phyloP scores from a whole-genome alignment of 2,888 invertebrate genomes.

The Automeris io region DNA sequence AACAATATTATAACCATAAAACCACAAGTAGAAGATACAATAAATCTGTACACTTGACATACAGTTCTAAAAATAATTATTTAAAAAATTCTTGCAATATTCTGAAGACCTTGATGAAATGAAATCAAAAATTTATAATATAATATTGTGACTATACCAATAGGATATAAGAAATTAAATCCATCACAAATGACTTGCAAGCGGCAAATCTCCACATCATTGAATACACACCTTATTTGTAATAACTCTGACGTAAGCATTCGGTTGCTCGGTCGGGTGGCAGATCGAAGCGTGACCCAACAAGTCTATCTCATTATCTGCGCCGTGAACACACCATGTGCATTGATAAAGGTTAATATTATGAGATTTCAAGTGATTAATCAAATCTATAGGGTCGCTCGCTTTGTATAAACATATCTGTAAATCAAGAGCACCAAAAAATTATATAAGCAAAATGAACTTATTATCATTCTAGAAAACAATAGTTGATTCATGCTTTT shows the following conservation, averaged over 20 bases:
- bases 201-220: too few species aligned
- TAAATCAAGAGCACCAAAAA: slow-evolving; percentile 13
- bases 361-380: slow-evolving; percentile 52
- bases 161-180: background rate
- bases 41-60: too few species aligned
- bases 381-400: slow-evolving; percentile 35
- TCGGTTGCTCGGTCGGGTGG: slow-evolving; percentile 62
- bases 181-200: background rate
- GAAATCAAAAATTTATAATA: too few species aligned
- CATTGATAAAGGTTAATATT: slow-evolving; percentile 61
- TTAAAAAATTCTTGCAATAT: too few species aligned
- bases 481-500: too few species aligned
- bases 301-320: slow-evolving; percentile 46
- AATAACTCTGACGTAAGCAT: slow-evolving; percentile 56
- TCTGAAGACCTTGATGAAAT: too few species aligned
- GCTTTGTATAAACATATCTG: slow-evolving; percentile 38
- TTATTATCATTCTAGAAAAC: too few species aligned
- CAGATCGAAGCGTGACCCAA: slow-evolving; percentile 45
- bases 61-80: too few species aligned
- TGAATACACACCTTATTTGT: slow-evolving; percentile 46
- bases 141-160: too few species aligned
- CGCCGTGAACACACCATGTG: slow-evolving; percentile 57
- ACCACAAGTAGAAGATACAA: too few species aligned
- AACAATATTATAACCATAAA: too few species aligned
- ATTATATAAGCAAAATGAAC: too few species aligned